phyloP scores from a whole-genome alignment of 1,140 invertebrate genomes.

The Amphibalanus amphitrite region DNA sequence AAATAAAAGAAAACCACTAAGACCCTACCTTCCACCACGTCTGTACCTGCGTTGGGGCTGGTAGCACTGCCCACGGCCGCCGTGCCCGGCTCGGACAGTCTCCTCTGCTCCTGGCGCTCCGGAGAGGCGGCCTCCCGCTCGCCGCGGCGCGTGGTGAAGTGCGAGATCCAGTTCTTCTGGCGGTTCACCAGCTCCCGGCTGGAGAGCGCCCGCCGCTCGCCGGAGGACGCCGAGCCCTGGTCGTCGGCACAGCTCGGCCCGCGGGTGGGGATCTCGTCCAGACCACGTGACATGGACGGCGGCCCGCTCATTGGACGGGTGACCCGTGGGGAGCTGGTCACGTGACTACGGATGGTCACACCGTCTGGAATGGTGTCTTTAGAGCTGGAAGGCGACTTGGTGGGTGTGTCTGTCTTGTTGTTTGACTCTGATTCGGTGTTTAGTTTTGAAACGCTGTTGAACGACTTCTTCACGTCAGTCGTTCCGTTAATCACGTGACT shows the following conservation, averaged over 20 bases:
- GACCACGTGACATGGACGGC: neutral
- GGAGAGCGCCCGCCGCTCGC: constrained; percentile 33
- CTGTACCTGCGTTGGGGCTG: neutral
- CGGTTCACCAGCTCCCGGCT: constrained; percentile 71
- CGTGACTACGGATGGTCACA: neutral
- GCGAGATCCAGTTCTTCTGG: constrained; percentile 75
- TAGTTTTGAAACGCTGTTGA: too few species aligned
- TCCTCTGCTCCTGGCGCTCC: neutral
- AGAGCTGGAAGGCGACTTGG: too few species aligned
- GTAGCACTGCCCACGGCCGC: too few species aligned
- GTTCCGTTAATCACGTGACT: too few species aligned
- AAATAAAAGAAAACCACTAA: too few species aligned
- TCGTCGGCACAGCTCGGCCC: constrained; percentile 1
- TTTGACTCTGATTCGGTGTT: too few species aligned
- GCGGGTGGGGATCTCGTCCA: neutral
- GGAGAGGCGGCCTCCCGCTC: neutral
- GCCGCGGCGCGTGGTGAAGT: constrained; percentile 34
- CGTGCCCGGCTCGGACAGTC: neutral
- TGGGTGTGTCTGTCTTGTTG: too few species aligned
- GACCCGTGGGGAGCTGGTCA: neutral
- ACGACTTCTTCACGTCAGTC: too few species aligned
- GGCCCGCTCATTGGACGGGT: neutral
- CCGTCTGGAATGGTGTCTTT: neutral
- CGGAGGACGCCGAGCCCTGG: neutral
- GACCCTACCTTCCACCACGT: too few species aligned